Conservation (phyloP, 2,797 vertebrate genomes). For the Anableps anableps region DNA sequence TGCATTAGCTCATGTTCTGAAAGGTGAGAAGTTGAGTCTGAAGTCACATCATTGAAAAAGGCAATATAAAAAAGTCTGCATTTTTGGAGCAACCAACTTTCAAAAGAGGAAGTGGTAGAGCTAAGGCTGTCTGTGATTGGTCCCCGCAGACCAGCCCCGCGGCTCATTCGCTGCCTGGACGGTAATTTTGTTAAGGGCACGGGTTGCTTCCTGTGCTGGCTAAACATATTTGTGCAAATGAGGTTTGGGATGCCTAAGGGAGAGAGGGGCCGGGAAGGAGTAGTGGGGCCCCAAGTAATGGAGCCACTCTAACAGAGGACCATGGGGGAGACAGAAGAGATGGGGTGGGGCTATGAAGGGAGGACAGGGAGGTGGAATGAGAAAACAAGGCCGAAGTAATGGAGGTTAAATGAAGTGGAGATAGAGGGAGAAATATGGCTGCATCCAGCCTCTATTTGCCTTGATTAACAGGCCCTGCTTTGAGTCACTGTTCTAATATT, state of each 20-base stretch:
- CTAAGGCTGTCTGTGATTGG: slow-evolving; percentile 70
- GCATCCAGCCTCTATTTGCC: slow-evolving; percentile 71
- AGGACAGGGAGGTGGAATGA: slow-evolving; percentile 64
- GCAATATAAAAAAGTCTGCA: slow-evolving; percentile 23
- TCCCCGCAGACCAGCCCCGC: slow-evolving; percentile 78
- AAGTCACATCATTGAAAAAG: slow-evolving; percentile 32
- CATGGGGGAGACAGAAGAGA: slow-evolving; percentile 40
- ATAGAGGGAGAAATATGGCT: slow-evolving; percentile 66
- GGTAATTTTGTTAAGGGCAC: slow-evolving; percentile 80
- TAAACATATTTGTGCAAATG: slow-evolving; percentile 84
- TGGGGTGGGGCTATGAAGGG: slow-evolving; percentile 27
- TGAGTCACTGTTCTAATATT: slow-evolving; percentile 73
- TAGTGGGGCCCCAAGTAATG: slow-evolving; percentile 57
- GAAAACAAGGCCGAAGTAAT: slow-evolving; percentile 69
- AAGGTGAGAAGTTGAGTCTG: slow-evolving; percentile 63
- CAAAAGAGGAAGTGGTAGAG: slow-evolving; percentile 67
- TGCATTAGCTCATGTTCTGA: slow-evolving; percentile 58
- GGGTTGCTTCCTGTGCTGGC: slow-evolving; percentile 83
- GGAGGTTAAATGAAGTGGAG: slow-evolving; percentile 72
- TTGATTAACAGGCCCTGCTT: slow-evolving; percentile 72
- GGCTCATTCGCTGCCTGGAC: slow-evolving; percentile 77
- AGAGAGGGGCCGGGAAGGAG: slow-evolving; percentile 39
- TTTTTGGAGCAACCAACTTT: slow-evolving; percentile 42
- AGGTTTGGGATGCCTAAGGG: slow-evolving; percentile 78
- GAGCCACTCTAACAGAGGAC: slow-evolving; percentile 66